Evolutionary conservation across 2,797 vertebrate species (phyloP).

Genomic region (Meda fulgida): DNA sequence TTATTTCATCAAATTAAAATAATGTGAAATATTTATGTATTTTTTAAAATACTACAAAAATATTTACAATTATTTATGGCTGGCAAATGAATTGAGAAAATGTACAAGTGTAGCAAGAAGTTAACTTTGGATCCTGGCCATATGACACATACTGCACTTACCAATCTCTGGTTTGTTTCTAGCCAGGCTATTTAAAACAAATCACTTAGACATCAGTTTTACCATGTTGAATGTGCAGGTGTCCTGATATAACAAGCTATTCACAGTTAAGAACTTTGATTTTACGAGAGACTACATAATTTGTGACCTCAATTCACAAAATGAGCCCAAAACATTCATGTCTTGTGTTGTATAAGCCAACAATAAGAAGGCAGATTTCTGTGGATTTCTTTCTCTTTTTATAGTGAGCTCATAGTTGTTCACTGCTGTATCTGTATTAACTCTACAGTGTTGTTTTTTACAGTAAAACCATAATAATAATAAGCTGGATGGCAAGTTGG

Average conservation of each 20-base stretch:
- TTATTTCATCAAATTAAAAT: not conserved
- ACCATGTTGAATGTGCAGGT: not conserved
- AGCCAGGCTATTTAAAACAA: not conserved
- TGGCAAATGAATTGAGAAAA: not conserved
- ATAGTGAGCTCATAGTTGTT: not conserved
- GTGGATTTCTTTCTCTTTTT: not conserved
- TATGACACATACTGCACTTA: not conserved
- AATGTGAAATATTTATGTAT: not conserved
- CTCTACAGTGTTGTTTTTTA: not conserved
- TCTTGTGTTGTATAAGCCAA: not conserved
- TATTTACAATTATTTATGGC: not conserved
- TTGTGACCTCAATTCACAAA: not conserved
- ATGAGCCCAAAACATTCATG: not conserved
- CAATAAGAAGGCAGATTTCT: constrained; percentile 1
- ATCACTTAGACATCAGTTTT: not conserved
- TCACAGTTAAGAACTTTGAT: not conserved
- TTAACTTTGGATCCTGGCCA: constrained; percentile 19
- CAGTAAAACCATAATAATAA: not conserved
- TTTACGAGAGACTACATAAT: not conserved
- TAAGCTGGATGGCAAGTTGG: not conserved
- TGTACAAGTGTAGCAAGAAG: not conserved
- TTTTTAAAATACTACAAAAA: too few relatives aligned
- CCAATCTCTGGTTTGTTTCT: not conserved
- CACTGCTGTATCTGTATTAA: not conserved
- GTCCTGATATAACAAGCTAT: constrained; percentile 1